Evolutionary conservation across 2,113 vertebrate genomes (phyloP), one percentile per base, ranked within the genome.

Genomic region (Oplegnathus fasciatus): DNA sequence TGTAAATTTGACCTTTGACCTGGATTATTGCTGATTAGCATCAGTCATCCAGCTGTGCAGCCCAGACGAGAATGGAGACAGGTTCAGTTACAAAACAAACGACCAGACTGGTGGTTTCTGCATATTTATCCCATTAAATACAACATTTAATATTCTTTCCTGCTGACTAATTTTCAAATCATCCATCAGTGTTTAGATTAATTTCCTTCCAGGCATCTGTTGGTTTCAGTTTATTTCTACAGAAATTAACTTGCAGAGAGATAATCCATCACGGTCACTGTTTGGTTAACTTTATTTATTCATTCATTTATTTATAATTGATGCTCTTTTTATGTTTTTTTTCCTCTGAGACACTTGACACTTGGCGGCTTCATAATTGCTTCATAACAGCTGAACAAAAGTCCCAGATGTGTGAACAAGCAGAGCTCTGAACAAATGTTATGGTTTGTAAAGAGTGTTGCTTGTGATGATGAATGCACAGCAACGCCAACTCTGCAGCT

Each of bases 1-100:
- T 34, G 81, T 57, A 37, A 66, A 75, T 58, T 22, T 87, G 82
- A 85, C 67, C 85, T 75, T 46, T 89, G 78, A 86, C 55, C 81
- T 46, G 64, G 28, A 72, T 84, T 55, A 67, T 4, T 65, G 40
- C 32, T 57, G 85, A 83, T 87, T 54, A 69, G 60, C 44, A 42
- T 37, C 66, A n/a, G 50, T 70, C 55, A 34, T 24, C 54, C 13
- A 30, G 58, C 30, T 26, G 50, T 37, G 40, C 42, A 14, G 62
- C 37, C n/a, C 10, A 4, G 30, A 32, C 42, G 18, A 42, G 55
- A 52, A 14, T 64, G 65, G 60, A 62, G 58, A 76, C 72, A 37
- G 46, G 24, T 30, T 62, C 67, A 34, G 70, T 80, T 44, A 57
- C 42, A 22, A 58, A 70, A 71, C 52, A 34, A 32, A 37, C 4